Conservation (phyloP, 2,113 vertebrate species). For the Ammodytes marinus region DNA sequence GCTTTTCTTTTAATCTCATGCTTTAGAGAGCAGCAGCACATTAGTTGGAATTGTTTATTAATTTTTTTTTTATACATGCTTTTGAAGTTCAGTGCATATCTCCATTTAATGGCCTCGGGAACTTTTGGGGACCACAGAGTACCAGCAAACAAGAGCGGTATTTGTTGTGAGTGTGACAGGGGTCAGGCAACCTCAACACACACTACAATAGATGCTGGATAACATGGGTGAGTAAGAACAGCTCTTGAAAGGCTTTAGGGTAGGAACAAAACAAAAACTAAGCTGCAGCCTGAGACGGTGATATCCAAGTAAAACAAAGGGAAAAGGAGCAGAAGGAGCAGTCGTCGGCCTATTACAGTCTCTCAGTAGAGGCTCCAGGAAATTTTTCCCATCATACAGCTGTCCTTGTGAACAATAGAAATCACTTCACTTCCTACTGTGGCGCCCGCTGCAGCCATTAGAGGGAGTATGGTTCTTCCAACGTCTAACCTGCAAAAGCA, state of each 20-base stretch:
- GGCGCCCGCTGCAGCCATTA: conserved; percentile 41
- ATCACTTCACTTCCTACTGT: conserved; percentile 48
- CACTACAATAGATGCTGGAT: conserved; percentile 18
- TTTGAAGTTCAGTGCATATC: conserved; percentile 18
- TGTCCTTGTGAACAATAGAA: conserved; percentile 63
- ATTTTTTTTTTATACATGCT: conserved; percentile 5
- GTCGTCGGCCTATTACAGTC: conserved; percentile 38
- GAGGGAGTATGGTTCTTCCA: conserved; percentile 70
- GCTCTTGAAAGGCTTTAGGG: background rate
- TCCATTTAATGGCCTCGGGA: conserved; percentile 22
- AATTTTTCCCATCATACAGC: conserved; percentile 60
- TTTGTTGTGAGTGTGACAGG: conserved; percentile 1
- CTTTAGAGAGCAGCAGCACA: background rate
- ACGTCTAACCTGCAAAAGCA: conserved; percentile 67
- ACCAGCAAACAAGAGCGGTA: conserved; percentile 26
- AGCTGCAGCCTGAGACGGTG: conserved; percentile 14
- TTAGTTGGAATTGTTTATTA: conserved; percentile 1
- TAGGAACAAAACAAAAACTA: conserved; percentile 21
- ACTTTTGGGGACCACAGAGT: background rate
- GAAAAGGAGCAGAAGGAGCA: conserved; percentile 32
- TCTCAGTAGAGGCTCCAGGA: conserved; percentile 43
- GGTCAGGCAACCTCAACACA: background rate
- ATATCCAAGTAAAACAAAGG: conserved; percentile 31
- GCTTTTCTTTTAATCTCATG: background rate
- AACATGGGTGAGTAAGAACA: conserved; percentile 11